phyloP scores from a whole-genome alignment of 2,888 invertebrate species.

The Galeopsomyia nigrocyanea region DNA sequence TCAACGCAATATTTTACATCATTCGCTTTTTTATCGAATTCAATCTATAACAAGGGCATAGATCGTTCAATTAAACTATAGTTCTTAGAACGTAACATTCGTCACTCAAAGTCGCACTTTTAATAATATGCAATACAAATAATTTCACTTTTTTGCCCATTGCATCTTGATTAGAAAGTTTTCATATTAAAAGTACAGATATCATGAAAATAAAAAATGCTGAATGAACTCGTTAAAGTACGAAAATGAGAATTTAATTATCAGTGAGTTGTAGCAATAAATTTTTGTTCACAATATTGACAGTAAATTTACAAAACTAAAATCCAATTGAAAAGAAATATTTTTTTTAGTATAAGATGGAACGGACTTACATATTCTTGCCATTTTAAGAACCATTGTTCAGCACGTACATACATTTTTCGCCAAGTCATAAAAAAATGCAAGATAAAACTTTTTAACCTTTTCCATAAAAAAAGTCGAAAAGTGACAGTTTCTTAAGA shows the following conservation, averaged over 20 bases:
- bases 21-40: slow-evolving; percentile 38
- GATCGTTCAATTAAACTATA: slow-evolving; percentile 45
- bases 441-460: too few relatives aligned
- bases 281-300: not conserved
- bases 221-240: slow-evolving; percentile 33
- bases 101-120: slow-evolving; percentile 33
- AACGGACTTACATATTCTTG: too few relatives aligned
- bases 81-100: slow-evolving; percentile 44
- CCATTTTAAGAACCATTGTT: too few relatives aligned
- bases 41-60: slow-evolving; percentile 43
- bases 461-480: too few relatives aligned
- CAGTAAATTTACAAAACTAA: slow-evolving; percentile 1
- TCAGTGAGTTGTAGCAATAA: not conserved
- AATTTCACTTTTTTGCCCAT: slow-evolving; percentile 33
- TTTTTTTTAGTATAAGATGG: too few relatives aligned
- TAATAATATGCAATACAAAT: slow-evolving; percentile 43
- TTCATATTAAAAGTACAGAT: slow-evolving; percentile 27
- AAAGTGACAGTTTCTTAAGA: too few relatives aligned
- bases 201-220: slow-evolving; percentile 36
- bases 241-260: slow-evolving; percentile 10
- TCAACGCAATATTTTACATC: slow-evolving; percentile 49
- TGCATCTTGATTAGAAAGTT: slow-evolving; percentile 5
- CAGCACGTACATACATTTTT: too few relatives aligned
- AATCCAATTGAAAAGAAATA: too few relatives aligned
- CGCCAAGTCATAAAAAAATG: too few relatives aligned